These are phyloP conservation scores for Caenorhabditis brenneri DNA, from an alignment of 1,140 invertebrate species.

Conservation along the genomic window DNA sequence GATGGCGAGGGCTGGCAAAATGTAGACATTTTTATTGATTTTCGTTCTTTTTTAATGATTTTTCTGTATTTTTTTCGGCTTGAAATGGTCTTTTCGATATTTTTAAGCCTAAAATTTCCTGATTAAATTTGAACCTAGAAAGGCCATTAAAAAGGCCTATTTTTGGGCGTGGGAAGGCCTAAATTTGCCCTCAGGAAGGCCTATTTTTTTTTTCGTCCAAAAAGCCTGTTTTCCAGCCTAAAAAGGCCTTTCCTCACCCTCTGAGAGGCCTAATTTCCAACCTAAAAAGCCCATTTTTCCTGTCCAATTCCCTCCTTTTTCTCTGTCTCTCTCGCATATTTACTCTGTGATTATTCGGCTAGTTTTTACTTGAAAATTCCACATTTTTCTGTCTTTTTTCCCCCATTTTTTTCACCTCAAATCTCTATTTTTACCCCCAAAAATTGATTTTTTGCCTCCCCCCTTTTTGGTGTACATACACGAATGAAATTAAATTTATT, in stretches of 20 bases:
- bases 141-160: too few relatives aligned
- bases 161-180: too few relatives aligned
- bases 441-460: background rate
- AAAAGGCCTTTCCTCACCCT: too few relatives aligned
- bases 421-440: too few relatives aligned
- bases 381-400: background rate
- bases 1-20: slow-evolving; percentile 74
- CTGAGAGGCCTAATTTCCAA: too few relatives aligned
- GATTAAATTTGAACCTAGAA: too few relatives aligned
- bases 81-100: background rate
- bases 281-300: too few relatives aligned
- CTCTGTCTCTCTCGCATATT: background rate
- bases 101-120: background rate
- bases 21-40: slow-evolving; percentile 32
- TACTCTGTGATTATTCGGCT: background rate
- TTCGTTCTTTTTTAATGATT: too few relatives aligned
- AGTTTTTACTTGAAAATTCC: background rate
- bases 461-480: background rate
- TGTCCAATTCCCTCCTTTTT: background rate
- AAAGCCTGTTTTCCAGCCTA: too few relatives aligned
- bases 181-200: too few relatives aligned
- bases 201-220: too few relatives aligned
- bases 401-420: too few relatives aligned
- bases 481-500: background rate
- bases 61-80: background rate